Conservation (phyloP, 1,140 invertebrate species). For the Drosophila athabasca region DNA sequence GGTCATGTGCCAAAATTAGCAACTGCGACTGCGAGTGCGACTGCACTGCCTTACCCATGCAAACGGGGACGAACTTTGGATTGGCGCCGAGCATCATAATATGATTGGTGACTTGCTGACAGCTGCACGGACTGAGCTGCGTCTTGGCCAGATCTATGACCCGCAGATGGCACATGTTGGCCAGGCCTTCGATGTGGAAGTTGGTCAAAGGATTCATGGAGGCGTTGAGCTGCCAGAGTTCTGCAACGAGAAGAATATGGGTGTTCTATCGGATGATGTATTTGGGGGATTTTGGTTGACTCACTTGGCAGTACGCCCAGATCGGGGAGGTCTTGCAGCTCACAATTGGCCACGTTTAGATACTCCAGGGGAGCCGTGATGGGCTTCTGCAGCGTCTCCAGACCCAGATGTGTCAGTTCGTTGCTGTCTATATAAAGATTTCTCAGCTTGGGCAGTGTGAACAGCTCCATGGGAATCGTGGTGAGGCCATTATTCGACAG, state of each 20-base stretch:
- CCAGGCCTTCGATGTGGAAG: slow-evolving; percentile 61
- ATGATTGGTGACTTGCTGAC: slow-evolving; percentile 74
- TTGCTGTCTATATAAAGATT: slow-evolving; percentile 86
- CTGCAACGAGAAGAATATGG: slow-evolving; percentile 19
- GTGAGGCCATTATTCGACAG: slow-evolving; percentile 86
- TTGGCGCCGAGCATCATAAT: slow-evolving; percentile 60
- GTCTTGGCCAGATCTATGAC: slow-evolving; percentile 77
- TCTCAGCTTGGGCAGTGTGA: slow-evolving; percentile 85
- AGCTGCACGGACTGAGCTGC: slow-evolving; percentile 59
- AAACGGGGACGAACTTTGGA: slow-evolving; percentile 71
- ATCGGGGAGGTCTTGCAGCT: slow-evolving; percentile 84
- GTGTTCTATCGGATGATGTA: not conserved
- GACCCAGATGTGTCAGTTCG: slow-evolving; percentile 83
- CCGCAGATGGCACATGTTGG: slow-evolving; percentile 72
- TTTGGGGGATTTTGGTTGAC: slow-evolving; percentile 1
- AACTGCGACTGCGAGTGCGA: slow-evolving; percentile 34
- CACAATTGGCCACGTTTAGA: slow-evolving; percentile 86
- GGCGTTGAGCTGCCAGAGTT: slow-evolving; percentile 79
- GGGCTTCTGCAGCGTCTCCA: slow-evolving; percentile 83
- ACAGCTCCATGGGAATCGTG: slow-evolving; percentile 85
- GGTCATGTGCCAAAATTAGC: slow-evolving; percentile 72
- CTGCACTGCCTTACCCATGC: slow-evolving; percentile 65
- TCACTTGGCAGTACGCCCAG: slow-evolving; percentile 85
- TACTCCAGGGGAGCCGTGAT: slow-evolving; percentile 85
- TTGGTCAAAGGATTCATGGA: slow-evolving; percentile 71